These are phyloP conservation scores for Colistium nudipinnis DNA, from an alignment of 2,113 vertebrate genomes.

Conservation along the genomic window DNA sequence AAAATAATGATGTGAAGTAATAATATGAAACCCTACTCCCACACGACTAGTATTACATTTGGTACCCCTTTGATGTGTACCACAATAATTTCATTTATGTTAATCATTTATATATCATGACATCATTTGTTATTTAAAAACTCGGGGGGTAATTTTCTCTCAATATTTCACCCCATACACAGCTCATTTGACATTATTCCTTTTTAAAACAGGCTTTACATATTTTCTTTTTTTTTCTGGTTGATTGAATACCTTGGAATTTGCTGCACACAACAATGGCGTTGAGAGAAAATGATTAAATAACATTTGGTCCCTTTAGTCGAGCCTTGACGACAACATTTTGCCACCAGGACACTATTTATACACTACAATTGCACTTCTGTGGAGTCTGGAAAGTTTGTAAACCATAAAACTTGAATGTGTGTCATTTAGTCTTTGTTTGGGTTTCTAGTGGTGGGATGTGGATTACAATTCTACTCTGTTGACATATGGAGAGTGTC, in stretches of 20 bases:
- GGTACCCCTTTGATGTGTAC: slow-evolving; percentile 16
- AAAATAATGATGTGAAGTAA: too few relatives aligned
- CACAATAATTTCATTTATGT: slow-evolving; percentile 18
- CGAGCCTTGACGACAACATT: background rate
- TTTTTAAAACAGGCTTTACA: background rate
- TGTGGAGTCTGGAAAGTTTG: slow-evolving; percentile 72
- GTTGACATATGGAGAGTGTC: slow-evolving; percentile 48
- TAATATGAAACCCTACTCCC: slow-evolving; percentile 16
- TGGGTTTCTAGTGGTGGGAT: slow-evolving; percentile 51
- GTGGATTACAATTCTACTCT: slow-evolving; percentile 44
- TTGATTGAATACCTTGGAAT: slow-evolving; percentile 7
- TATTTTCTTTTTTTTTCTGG: background rate
- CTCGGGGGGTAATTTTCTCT: background rate
- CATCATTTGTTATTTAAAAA: background rate
- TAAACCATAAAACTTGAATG: slow-evolving; percentile 60
- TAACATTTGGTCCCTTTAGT: slow-evolving; percentile 11
- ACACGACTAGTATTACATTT: slow-evolving; percentile 9
- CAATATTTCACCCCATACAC: background rate
- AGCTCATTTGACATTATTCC: slow-evolving; percentile 13
- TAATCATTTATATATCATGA: slow-evolving; percentile 20
- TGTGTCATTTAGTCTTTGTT: slow-evolving; percentile 60
- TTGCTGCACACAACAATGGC: slow-evolving; percentile 9
- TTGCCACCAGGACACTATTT: slow-evolving; percentile 6
- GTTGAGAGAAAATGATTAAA: slow-evolving; percentile 4
- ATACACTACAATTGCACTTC: slow-evolving; percentile 39